Evolutionary conservation across 2,113 vertebrate species (phyloP).

Genomic region (Gnathonemus longibarbis): DNA sequence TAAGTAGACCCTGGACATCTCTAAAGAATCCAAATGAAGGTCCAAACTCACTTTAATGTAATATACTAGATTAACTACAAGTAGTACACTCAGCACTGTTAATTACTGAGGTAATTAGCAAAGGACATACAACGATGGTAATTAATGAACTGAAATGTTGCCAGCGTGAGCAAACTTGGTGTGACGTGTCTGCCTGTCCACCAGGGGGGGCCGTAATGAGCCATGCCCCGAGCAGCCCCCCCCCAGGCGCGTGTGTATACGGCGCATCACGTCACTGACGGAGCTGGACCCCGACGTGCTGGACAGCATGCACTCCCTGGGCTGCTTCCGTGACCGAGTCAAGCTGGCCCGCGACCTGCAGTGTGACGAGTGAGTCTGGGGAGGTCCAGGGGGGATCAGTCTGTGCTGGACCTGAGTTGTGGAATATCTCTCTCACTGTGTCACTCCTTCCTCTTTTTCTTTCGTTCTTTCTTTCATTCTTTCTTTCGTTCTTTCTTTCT

Average conservation of each 20-base stretch:
- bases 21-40: not conserved
- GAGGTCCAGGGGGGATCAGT: not conserved
- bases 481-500: too few species aligned
- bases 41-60: not conserved
- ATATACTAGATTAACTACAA: not conserved
- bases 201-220: slow-evolving; percentile 73
- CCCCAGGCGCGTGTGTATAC: slow-evolving; percentile 69
- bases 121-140: not conserved
- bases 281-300: slow-evolving; percentile 81
- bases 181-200: not conserved
- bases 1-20: slow-evolving; percentile 58
- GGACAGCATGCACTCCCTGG: slow-evolving; percentile 82
- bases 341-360: slow-evolving; percentile 78
- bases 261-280: slow-evolving; percentile 68
- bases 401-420: not conserved
- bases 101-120: not conserved
- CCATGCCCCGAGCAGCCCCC: slow-evolving; percentile 73
- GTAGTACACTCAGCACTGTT: not conserved
- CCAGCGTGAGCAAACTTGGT: not conserved
- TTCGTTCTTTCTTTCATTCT: too few species aligned
- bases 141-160: not conserved
- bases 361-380: slow-evolving; percentile 74
- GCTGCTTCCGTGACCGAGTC: slow-evolving; percentile 80
- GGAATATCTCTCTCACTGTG: not conserved
- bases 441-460: not conserved